Conservation (phyloP, 1,140 invertebrate genomes). For the Drosophila murphyi region DNA sequence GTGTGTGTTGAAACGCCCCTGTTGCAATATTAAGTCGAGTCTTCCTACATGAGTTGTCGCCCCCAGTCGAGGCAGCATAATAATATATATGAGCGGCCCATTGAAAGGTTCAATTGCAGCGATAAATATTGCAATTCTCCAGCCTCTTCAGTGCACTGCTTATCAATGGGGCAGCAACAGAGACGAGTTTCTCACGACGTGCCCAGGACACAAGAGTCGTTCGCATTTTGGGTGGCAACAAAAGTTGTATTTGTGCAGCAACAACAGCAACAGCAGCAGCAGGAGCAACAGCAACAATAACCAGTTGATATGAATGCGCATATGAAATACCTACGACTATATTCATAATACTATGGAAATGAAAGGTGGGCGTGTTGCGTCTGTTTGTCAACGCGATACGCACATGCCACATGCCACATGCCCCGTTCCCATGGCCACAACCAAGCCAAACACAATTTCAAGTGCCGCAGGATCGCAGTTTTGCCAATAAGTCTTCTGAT, state of each 20-base stretch:
- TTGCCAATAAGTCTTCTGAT: slow-evolving; percentile 71
- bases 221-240: slow-evolving; percentile 43
- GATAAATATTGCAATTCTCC: slow-evolving; percentile 71
- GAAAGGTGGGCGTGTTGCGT: slow-evolving; percentile 43
- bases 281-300: not conserved
- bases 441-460: not conserved
- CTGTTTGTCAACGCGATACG: slow-evolving; percentile 47
- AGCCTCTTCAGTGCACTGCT: slow-evolving; percentile 24
- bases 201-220: slow-evolving; percentile 44
- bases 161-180: slow-evolving; percentile 50
- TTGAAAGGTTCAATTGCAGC: slow-evolving; percentile 68
- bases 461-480: slow-evolving; percentile 35
- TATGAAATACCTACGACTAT: slow-evolving; percentile 16
- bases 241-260: slow-evolving; percentile 49
- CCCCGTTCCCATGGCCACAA: not conserved
- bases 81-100: slow-evolving; percentile 49
- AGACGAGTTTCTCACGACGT: slow-evolving; percentile 74
- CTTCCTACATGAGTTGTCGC: slow-evolving; percentile 53
- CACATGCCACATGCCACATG: slow-evolving; percentile 39
- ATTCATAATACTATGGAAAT: slow-evolving; percentile 4
- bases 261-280: too few species aligned
- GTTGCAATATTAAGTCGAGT: not conserved
- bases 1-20: slow-evolving; percentile 7
- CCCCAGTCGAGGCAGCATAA: slow-evolving; percentile 30
- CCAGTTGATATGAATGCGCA: slow-evolving; percentile 31